These are phyloP conservation scores for Crenuchus spilurus DNA, from an alignment of 2,797 vertebrate genomes.

Conservation along the genomic window DNA sequence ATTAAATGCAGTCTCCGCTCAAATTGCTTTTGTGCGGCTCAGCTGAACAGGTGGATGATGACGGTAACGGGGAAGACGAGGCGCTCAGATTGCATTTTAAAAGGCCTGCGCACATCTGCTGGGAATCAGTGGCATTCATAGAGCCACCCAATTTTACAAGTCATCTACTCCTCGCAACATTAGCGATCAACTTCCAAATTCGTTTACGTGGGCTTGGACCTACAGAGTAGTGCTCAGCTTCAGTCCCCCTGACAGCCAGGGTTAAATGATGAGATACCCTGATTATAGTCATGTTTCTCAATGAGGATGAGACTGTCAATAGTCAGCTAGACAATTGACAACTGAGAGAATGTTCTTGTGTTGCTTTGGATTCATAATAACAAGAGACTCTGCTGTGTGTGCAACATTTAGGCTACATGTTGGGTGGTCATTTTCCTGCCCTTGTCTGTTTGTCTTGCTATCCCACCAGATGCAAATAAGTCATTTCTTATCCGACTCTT, in stretches of 20 bases:
- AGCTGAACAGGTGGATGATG: constrained; percentile 64
- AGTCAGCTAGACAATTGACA: too few species aligned
- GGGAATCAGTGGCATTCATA: constrained; percentile 53
- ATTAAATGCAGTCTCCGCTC: constrained; percentile 57
- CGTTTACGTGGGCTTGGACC: constrained; percentile 39
- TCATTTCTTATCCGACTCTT: too few species aligned
- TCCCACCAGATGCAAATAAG: too few species aligned
- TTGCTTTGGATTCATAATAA: too few species aligned
- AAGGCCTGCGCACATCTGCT: constrained; percentile 43
- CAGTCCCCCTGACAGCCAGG: constrained; percentile 6
- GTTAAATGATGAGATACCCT: not conserved
- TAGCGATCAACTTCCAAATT: constrained; percentile 46
- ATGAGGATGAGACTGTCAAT: not conserved
- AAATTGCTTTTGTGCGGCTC: constrained; percentile 61
- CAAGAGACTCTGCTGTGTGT: too few species aligned
- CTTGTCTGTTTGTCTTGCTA: too few species aligned
- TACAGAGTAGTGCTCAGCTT: not conserved
- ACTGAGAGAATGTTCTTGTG: too few species aligned
- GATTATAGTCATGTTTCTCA: not conserved
- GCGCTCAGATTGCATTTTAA: constrained; percentile 53
- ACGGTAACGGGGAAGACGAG: constrained; percentile 29
- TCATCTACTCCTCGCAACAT: constrained; percentile 54
- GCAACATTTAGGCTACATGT: too few species aligned
- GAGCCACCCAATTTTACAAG: constrained; percentile 57
- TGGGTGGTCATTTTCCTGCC: too few species aligned